Base-by-base conservation (phyloP, 92 coral and sea anemone species). In the Parazoanthus swiftii region DNA sequence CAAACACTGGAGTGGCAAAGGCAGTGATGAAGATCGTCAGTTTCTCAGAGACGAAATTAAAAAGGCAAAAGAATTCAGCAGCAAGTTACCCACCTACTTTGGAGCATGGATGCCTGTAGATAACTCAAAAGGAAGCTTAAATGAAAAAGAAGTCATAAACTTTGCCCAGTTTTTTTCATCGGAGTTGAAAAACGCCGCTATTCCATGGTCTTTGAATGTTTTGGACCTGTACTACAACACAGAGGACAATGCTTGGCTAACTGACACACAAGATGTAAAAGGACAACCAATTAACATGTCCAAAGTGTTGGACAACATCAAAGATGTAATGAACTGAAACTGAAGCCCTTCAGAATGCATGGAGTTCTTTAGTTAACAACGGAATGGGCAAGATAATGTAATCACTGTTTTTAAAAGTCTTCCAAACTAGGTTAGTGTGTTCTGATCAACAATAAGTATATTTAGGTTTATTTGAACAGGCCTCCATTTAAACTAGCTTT, bases 61-160 rank as follows among this genome's bases (percentile, higher is more conserved):
- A 26, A 58, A 26, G 42, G 94, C 93, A 38, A 81, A 65, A 4
- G n/a, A 80, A 26, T 91, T 93, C 86, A 80, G 85, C 42, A 2
- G 18, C 4, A 35, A 80, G 76, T 26, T 91, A 23, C 77, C 18
- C 25, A 89, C 86, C 2, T 93, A 93, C 35, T 85, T 93, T 83
- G 94, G 94, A n/a, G 95, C 94, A 14, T 89, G 93, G 96, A 89
- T 90, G 93, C 91, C 96, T 33, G 50, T 46, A 67, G 96, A 93
- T 63, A 85, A 78, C 71, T 33, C 73, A 1, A 48, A 37, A 5
- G 92, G 91, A 42, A 20, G 6, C 0, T 78, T 91, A 51, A 70
- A 6, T 15, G 79, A 93, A 46, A 25, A 23, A 21, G 96, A 93
- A 65, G 94, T 90, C 21, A 90, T 88, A 13, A 44, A 50, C 26